Base-by-base conservation (phyloP, 2,888 invertebrate genomes). In the Agrochola lota region DNA sequence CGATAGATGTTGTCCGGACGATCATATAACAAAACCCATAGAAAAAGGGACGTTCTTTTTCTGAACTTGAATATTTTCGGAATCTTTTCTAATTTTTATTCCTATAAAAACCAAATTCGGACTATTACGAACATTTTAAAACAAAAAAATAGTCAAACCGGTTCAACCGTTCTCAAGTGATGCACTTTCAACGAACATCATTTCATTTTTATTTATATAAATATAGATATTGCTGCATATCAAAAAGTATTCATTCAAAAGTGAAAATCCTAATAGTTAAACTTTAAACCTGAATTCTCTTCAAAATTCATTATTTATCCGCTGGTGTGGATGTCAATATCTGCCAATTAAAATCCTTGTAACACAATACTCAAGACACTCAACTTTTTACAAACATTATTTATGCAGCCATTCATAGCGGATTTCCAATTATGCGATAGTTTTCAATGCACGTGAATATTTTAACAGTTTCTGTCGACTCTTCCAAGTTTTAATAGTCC, bases 381-480 rank as follows among this genome's bases (percentile, higher is more conserved):
- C 0, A 30, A 30, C 5, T 26, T 60, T 66, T 60, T 26, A 68
- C n/a, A 35, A 46, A 15, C 12, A 60, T 66, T n/a, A 71, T 23
- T 71, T 49, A 78, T 78, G 70, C 26, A 59, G n/a, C 9, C 26
- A n/a, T 20, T 63, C 23, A 26, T 59, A 62, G 12, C 7, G n/a
- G 26, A 77, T 59, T 52, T 46, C 17, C 17, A 63, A 69, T 52
- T 23, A 52, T 11, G 57, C n/a, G 23, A 26, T 46, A 49, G 46
- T 72, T 69, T 59, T 55, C 52, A 64, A 40, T 35, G 55, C 46
- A 57, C 30, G 43, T 85, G 62, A 70, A 85, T 82, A 68, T 68
- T 81, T 85, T 20, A 81, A 59, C 55, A 62, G 40, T 59, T 40
- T 49, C 43, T 46, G 64, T 69, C 57, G n/a, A 60, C 57, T n/a